Evolutionary conservation across 2,797 vertebrate species (phyloP), one percentile per base, ranked within the genome.

Genomic region (Argentina silus): DNA sequence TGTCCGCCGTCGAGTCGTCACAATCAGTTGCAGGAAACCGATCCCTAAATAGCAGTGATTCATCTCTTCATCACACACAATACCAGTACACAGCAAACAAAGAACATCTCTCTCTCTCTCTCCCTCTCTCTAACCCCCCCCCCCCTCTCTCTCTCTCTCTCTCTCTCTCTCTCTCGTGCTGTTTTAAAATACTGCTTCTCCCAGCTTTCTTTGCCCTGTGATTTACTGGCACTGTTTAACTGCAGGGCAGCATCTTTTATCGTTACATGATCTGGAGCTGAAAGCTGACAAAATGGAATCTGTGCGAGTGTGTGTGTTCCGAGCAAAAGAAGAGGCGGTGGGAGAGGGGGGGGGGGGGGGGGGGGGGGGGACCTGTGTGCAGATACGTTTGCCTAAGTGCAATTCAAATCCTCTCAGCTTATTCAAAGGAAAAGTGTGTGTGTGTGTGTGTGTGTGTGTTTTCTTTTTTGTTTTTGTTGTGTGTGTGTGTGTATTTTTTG

Each of bases 11-110:
- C 63, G 86, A 93, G 91, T 90, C 87, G 88, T 92, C 91, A 93
- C 90, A 91, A 93, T 93, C 91, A 88, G 88, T 91, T 88, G 89
- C 92, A 93, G 93, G 93, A 94, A 94, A 93, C 92, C 88, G 91
- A 93, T 92, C 91, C 91, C 92, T 92, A 94, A 95, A 94, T 94
- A 93, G 92, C 91, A 88, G 88, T 92, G 93, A 95, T 93, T 94
- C 93, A 93, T 94, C 93, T 92, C 88, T 91, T 93, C 91, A 90
- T 93, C 91, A 90, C 90, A 92, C 89, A 90, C 89, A 92, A 93
- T 90, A 82, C 86, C 88, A 84, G 90, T 85, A 89, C 90, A 89
- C 89, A 88, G 85, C 83, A 89, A 91, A 94, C 91, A 94, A 91
- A 92, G 90, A 88, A 79, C 80, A 89, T 89, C 86, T 88, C 88